Evolutionary conservation across 2,888 invertebrate genomes (phyloP).

Genomic region (Heteropelma amictum): DNA sequence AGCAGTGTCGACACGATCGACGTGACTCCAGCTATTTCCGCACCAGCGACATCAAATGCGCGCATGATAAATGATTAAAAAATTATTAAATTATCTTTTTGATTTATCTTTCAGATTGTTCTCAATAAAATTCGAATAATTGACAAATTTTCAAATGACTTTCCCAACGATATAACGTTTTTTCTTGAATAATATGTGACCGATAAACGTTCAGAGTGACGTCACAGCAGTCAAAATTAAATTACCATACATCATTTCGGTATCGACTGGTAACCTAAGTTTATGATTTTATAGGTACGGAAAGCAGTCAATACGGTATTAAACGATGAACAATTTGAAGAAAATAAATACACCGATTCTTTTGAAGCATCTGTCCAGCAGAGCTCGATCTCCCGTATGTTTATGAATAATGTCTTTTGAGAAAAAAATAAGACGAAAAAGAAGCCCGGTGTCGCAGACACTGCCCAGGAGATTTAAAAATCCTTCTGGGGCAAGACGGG

Average conservation of each 20-base stretch:
- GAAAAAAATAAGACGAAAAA: neutral
- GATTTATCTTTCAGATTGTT: no score
- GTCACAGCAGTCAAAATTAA: constrained; percentile 1
- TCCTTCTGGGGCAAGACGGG: constrained; percentile 23
- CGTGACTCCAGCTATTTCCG: constrained; percentile 66
- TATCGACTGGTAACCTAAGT: constrained; percentile 1
- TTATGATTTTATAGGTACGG: neutral
- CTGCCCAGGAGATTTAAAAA: neutral
- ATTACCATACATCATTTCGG: neutral
- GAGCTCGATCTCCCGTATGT: neutral
- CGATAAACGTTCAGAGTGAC: constrained; percentile 8
- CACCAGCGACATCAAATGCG: constrained; percentile 43
- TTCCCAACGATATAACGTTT: no score
- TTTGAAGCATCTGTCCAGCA: neutral
- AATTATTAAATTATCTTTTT: no score
- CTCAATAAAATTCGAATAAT: no score
- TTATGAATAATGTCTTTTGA: neutral
- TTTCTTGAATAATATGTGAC: neutral
- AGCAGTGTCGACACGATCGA: constrained; percentile 58
- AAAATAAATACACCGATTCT: neutral
- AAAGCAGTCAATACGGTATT: neutral
- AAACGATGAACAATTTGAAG: neutral
- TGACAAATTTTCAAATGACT: neutral
- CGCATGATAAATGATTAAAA: neutral
- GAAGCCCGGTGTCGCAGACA: constrained; percentile 7